These are phyloP conservation scores for Heterodera carotae DNA, from an alignment of 1,140 invertebrate genomes.

Conservation along the genomic window DNA sequence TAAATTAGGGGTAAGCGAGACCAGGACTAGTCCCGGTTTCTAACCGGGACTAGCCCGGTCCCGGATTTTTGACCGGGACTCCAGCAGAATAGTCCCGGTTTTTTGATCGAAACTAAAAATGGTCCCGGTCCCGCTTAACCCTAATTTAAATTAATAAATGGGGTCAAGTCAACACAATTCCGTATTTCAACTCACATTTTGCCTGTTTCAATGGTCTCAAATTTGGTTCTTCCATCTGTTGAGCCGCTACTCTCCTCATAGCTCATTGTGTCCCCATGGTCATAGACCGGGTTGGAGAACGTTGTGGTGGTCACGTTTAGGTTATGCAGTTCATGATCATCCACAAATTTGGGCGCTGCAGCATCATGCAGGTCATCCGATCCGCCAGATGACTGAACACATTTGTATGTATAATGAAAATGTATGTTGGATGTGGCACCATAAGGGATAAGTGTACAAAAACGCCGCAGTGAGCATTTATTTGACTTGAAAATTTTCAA, in stretches of 20 bases:
- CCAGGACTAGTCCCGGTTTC: too few relatives aligned
- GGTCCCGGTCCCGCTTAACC: too few relatives aligned
- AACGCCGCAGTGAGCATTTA: background rate
- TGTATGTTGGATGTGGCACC: too few relatives aligned
- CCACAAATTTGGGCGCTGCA: slow-evolving; percentile 9
- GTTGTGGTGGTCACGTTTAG: slow-evolving; percentile 53
- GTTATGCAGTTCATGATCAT: slow-evolving; percentile 11
- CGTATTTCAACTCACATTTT: slow-evolving; percentile 5
- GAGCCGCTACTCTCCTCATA: background rate
- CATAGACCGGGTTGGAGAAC: slow-evolving; percentile 64
- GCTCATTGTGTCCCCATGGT: slow-evolving; percentile 26
- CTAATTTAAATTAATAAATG: background rate
- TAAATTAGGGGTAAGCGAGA: too few relatives aligned
- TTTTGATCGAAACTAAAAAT: too few relatives aligned
- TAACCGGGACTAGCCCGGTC: too few relatives aligned
- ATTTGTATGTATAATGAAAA: slow-evolving; percentile 15
- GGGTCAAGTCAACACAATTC: background rate
- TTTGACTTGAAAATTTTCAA: slow-evolving; percentile 6
- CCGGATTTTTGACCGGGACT: too few relatives aligned
- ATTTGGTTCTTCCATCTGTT: background rate
- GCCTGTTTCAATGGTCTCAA: slow-evolving; percentile 18
- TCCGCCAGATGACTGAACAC: slow-evolving; percentile 39
- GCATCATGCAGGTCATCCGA: slow-evolving; percentile 29
- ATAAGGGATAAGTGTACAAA: too few relatives aligned
- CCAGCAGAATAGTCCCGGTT: too few relatives aligned